Base-by-base conservation (phyloP, 2,888 invertebrate species). In the Noctuana brunneofusca region DNA sequence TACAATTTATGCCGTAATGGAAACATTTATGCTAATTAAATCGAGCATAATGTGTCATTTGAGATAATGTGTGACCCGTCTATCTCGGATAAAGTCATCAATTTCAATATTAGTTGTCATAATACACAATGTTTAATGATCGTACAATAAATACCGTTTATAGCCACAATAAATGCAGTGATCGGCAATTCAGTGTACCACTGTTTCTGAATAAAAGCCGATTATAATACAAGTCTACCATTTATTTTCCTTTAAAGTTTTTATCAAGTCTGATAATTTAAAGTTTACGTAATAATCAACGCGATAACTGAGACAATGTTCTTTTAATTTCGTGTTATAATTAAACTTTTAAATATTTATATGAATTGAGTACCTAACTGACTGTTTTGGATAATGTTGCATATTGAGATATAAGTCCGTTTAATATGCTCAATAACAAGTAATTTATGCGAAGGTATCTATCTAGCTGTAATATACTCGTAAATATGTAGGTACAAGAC, bases 1-100 rank as follows among this genome's bases (percentile, higher is more conserved):
- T 67, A 66, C 57, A 67, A 56, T 50, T 50, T 63, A 56, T 49
- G 41, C 62, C 64, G 71, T 85, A 88, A 87, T 80, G 81, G 72
- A 83, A 81, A 86, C 86, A 87, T 87, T 87, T 78, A 86, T 69
- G 65, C 77, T 85, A 86, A 89, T 90, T 88, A 89, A 88, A 89
- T 86, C 82, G 86, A 84, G 75, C 83, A 79, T 86, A 84, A 86
- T 83, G 81, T 86, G 85, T 81, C 81, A 75, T 80, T 78, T 67
- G 75, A 68, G 87, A 87, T 89, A 87, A 79, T 80, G 69, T 71
- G 74, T 86, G 86, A 89, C 89, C 89, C 75, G 79, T 80, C 86
- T 89, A 89, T 89, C 89, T 80, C 67, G 73, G 74, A 84, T 89
- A 86, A 81, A 86, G 89, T 83, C 87, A 87, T 89, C 82, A 84